Evolutionary conservation across 2,888 invertebrate species (phyloP).

Genomic region (Microctonus aethiopoides): DNA sequence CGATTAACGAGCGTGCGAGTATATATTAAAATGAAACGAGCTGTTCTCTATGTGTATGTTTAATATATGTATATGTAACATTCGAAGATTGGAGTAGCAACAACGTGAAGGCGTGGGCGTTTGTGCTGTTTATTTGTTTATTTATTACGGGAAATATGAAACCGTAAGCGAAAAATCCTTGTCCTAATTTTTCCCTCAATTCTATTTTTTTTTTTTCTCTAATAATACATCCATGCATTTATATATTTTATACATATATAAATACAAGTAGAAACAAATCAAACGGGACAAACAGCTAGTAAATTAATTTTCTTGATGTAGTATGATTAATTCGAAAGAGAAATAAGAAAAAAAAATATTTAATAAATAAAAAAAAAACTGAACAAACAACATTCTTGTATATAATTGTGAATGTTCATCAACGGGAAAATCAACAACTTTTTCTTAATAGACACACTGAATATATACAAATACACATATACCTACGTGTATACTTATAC

Average conservation of each 20-base stretch:
- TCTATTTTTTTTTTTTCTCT: background rate
- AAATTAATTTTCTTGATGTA: background rate
- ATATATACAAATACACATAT: background rate
- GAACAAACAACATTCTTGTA: background rate
- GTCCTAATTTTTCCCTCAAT: background rate
- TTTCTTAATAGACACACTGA: background rate
- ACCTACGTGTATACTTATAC: too few relatives aligned
- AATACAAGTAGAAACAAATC: background rate
- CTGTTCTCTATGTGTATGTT: constrained; percentile 7
- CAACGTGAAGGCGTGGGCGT: constrained; percentile 11
- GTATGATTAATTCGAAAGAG: background rate
- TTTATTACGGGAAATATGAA: constrained; percentile 25
- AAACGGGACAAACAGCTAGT: background rate
- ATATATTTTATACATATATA: background rate
- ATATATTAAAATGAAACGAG: background rate
- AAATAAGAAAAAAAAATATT: background rate
- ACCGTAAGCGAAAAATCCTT: constrained; percentile 7
- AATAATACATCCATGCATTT: too few relatives aligned
- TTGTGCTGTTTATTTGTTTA: constrained; percentile 9
- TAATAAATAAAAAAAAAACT: background rate
- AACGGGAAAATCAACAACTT: background rate
- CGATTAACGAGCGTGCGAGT: background rate
- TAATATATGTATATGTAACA: background rate
- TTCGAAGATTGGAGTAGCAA: background rate
- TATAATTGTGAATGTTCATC: background rate